These are phyloP conservation scores for Drosophila tanythrix DNA, from an alignment of 2,888 invertebrate species.

Conservation along the genomic window DNA sequence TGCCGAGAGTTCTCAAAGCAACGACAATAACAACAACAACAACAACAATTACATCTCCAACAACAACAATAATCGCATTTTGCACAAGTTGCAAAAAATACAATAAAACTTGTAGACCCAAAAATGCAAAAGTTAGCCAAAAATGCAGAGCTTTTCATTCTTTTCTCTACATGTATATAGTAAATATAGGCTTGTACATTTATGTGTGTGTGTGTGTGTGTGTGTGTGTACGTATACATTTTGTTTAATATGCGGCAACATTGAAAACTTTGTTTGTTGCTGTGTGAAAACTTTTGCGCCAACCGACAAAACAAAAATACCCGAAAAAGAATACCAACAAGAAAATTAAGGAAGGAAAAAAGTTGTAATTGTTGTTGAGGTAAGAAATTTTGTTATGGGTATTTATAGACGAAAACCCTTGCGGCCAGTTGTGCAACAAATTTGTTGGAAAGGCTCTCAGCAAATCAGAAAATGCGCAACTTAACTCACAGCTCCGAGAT, in stretches of 20 bases:
- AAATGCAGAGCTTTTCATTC: slow-evolving; percentile 53
- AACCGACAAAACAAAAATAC: slow-evolving; percentile 46
- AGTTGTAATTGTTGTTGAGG: slow-evolving; percentile 78
- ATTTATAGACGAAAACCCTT: slow-evolving; percentile 57
- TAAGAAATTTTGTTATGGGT: slow-evolving; percentile 66
- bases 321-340: slow-evolving; percentile 13
- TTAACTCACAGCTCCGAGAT: slow-evolving; percentile 1
- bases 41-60: slow-evolving; percentile 19
- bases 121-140: slow-evolving; percentile 57
- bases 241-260: slow-evolving; percentile 74
- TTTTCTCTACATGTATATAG: slow-evolving; percentile 22
- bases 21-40: slow-evolving; percentile 25
- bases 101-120: slow-evolving; percentile 55
- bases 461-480: slow-evolving; percentile 33
- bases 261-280: slow-evolving; percentile 66
- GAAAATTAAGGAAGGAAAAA: slow-evolving; percentile 43
- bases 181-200: slow-evolving; percentile 22
- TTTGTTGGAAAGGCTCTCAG: slow-evolving; percentile 43
- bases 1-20: slow-evolving; percentile 38
- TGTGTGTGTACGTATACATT: slow-evolving; percentile 33
- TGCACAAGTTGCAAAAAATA: slow-evolving; percentile 48
- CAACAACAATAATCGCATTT: slow-evolving; percentile 38
- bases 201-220: neutral
- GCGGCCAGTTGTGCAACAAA: slow-evolving; percentile 34
- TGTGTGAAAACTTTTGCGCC: slow-evolving; percentile 61